Conservation (phyloP, 2,113 vertebrate species). For the Sturnus vulgaris region DNA sequence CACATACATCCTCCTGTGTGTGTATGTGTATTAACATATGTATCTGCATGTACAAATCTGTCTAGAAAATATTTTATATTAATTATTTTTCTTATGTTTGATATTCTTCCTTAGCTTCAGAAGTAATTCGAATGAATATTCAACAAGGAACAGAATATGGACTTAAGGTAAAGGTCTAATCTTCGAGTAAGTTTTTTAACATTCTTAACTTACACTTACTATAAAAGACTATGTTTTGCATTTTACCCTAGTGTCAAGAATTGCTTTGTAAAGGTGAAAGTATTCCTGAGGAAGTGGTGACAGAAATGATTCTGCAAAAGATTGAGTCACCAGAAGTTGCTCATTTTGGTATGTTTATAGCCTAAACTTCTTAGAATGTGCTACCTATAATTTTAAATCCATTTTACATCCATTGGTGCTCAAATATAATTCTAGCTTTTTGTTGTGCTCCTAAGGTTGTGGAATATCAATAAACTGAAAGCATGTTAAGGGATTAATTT, state of each 20-base stretch:
- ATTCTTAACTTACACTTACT: not conserved
- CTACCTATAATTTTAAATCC: not conserved
- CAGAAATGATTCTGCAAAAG: conserved; percentile 80
- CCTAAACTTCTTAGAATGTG: not conserved
- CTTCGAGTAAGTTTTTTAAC: not conserved
- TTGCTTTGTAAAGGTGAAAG: conserved; percentile 78
- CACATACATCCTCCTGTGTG: fast-evolving
- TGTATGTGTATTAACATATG: not conserved
- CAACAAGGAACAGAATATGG: conserved; percentile 73
- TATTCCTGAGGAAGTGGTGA: conserved; percentile 81
- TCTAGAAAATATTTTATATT: not conserved
- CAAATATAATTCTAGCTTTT: not conserved
- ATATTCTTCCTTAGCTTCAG: conserved; percentile 75
- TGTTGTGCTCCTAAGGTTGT: not conserved
- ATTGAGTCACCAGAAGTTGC: conserved; percentile 81
- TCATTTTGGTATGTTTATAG: conserved; percentile 79
- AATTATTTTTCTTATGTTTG: conserved; percentile 12
- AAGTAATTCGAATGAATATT: conserved; percentile 80
- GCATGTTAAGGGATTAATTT: not conserved
- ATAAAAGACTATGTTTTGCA: not conserved
- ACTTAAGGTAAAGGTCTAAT: conserved; percentile 73
- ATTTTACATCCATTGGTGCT: not conserved
- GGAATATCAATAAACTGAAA: not conserved
- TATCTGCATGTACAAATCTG: not conserved
- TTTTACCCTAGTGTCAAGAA: conserved; percentile 73